Evolutionary conservation across 2,113 vertebrate genomes (phyloP).

Genomic region (Panthera leo): DNA sequence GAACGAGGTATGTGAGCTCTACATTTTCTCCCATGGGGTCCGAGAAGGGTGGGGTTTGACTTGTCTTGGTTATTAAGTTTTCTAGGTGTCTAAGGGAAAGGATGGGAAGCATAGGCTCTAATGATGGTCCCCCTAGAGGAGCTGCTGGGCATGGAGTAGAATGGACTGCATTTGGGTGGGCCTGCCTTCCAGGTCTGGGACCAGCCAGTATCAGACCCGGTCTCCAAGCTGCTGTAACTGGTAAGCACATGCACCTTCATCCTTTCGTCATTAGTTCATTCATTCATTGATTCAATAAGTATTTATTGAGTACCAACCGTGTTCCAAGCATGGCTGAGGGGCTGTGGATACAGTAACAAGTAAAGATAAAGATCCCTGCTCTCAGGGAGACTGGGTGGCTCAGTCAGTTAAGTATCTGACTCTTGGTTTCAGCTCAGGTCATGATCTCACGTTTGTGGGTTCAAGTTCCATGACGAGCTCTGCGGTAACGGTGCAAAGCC

Average conservation of each 20-base stretch:
- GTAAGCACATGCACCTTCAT: neutral
- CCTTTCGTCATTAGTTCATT: neutral
- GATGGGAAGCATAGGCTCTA: neutral
- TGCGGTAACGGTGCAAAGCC: too few species aligned
- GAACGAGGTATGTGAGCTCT: neutral
- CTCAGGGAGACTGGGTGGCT: neutral
- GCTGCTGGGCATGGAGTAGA: neutral
- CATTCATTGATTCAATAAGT: neutral
- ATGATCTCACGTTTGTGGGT: too few species aligned
- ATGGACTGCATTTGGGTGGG: accelerated
- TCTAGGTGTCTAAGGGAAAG: neutral
- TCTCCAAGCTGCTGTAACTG: neutral
- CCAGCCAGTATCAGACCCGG: neutral
- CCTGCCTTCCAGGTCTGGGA: neutral
- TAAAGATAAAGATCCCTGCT: neutral
- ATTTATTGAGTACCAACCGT: neutral
- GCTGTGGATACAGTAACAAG: neutral
- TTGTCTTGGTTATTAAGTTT: neutral
- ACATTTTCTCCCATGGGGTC: neutral
- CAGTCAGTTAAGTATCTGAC: too few species aligned
- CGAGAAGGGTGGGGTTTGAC: neutral
- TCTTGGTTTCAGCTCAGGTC: too few species aligned
- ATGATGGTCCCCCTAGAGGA: accelerated
- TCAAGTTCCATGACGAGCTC: too few species aligned
- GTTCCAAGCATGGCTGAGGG: neutral